These are phyloP conservation scores for Bombylius major DNA, from an alignment of 2,888 invertebrate species.

Conservation along the genomic window DNA sequence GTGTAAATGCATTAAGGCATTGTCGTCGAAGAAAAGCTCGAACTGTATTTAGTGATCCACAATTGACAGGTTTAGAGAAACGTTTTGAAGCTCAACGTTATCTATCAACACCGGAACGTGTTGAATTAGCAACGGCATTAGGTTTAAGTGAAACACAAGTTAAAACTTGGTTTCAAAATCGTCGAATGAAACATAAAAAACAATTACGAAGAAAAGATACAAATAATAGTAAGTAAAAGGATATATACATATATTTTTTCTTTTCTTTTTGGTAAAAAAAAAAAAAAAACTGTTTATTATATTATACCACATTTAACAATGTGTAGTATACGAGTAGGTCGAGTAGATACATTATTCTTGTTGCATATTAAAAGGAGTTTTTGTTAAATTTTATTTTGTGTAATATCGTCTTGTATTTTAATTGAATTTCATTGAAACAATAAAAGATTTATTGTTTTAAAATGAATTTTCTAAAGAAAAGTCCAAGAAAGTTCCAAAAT, in stretches of 20 bases:
- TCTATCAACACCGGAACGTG: conserved; percentile 89
- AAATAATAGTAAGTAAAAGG: conserved; percentile 28
- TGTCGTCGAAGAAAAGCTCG: conserved; percentile 92
- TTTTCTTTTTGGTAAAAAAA: not conserved
- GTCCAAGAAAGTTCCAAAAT: too few species aligned
- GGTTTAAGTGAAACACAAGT: conserved; percentile 93
- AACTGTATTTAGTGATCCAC: conserved; percentile 79
- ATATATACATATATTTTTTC: not conserved
- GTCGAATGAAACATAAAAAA: conserved; percentile 94
- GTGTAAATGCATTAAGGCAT: conserved; percentile 64
- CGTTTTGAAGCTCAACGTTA: conserved; percentile 91
- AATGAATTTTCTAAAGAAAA: too few species aligned
- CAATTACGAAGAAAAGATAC: conserved; percentile 45
- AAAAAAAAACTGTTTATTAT: not conserved
- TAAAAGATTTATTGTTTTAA: too few species aligned
- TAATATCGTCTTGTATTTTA: too few species aligned
- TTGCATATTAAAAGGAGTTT: too few species aligned
- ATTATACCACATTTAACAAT: too few species aligned
- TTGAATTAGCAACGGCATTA: conserved; percentile 84
- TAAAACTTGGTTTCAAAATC: conserved; percentile 97
- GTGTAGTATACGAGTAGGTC: too few species aligned
- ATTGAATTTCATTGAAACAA: too few species aligned
- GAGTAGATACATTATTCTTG: too few species aligned
- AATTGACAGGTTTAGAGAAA: conserved; percentile 78
- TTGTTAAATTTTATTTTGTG: too few species aligned